Conservation (phyloP, 2,888 invertebrate species). For the Thera britannica region DNA sequence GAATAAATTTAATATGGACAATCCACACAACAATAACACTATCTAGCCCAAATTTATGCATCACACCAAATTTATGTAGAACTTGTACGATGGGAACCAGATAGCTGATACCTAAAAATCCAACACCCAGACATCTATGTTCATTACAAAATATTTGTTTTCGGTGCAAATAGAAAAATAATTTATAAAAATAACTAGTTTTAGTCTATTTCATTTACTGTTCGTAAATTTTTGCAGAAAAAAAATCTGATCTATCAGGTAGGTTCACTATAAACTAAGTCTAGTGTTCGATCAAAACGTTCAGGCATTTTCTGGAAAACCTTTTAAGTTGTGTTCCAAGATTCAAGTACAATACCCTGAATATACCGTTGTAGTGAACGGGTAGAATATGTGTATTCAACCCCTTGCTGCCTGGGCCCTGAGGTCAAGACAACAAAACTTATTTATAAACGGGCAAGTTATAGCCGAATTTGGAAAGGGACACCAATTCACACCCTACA, state of each 20-base stretch:
- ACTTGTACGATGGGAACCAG: no score
- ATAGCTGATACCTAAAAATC: no score
- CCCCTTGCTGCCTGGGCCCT: constrained; percentile 14
- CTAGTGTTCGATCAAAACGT: constrained; percentile 1
- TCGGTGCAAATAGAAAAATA: no score
- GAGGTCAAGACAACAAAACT: constrained; percentile 36
- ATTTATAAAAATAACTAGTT: no score
- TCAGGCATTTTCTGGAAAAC: constrained; percentile 1
- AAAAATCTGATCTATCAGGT: background rate
- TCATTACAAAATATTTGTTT: no score
- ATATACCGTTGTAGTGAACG: constrained; percentile 1
- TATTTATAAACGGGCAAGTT: constrained; percentile 36
- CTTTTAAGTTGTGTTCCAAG: constrained; percentile 6
- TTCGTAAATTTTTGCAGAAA: background rate
- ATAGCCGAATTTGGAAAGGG: constrained; percentile 32
- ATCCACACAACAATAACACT: no score
- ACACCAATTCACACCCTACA: constrained; percentile 37
- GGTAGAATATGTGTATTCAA: constrained; percentile 11
- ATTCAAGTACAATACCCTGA: constrained; percentile 16
- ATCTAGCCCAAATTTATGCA: no score
- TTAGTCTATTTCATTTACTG: no score
- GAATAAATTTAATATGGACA: no score
- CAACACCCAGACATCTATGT: no score
- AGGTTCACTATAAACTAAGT: background rate
- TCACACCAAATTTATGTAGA: no score